Evolutionary conservation across 2,888 invertebrate species (phyloP), one percentile per base, ranked within the genome.

Genomic region (Drosophila planitibia): DNA sequence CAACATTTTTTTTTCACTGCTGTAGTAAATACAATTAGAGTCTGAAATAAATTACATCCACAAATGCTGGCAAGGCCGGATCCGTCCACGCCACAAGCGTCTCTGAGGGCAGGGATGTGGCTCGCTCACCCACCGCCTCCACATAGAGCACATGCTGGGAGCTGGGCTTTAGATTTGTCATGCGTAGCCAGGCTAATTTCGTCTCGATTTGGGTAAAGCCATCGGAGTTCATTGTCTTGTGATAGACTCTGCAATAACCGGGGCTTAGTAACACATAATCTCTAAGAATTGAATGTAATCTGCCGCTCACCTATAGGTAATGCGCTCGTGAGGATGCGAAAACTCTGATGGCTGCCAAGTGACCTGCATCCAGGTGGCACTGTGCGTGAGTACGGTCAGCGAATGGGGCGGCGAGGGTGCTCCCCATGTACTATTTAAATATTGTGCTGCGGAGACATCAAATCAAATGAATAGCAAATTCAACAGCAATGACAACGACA

Each of bases 281-380:
- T 9, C 3, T 9, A 25, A 12, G 25, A 12, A 25, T 30, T 52
- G 1, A 37, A 25, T 14, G 14, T 33, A 35, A 16, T 53, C 30
- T 12, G 16, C 28, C 19, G 49, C 94, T 93, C 92, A 96, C 96
- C 95, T 96, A 93, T 97, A 97, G 1, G 95, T 94, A 66, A 97
- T 95, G 89, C 95, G 95, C 92, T 97, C 97, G 62, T 96, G 95
- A 0, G 97, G 97, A 91, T 96, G 96, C 47, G 96, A 96, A 93
- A 96, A 96, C 93, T 97, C 96, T 4, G 97, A 97, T 5, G 97
- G 97, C 89, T 97, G 97, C 97, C 97, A 97, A 16, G 96, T 95
- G 63, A 97, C 95, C 0, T 96, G 96, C 57, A 97, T 95, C 95
- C 96, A 97, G 6, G 97, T 97, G 55, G 97, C 97, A 58, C 97